Percentiles rank a stretch among this genome's conserved stretches.
Evolutionary conservation across 2,797 vertebrate species (phyloP).

Genomic region (Fringilla coelebs): DNA sequence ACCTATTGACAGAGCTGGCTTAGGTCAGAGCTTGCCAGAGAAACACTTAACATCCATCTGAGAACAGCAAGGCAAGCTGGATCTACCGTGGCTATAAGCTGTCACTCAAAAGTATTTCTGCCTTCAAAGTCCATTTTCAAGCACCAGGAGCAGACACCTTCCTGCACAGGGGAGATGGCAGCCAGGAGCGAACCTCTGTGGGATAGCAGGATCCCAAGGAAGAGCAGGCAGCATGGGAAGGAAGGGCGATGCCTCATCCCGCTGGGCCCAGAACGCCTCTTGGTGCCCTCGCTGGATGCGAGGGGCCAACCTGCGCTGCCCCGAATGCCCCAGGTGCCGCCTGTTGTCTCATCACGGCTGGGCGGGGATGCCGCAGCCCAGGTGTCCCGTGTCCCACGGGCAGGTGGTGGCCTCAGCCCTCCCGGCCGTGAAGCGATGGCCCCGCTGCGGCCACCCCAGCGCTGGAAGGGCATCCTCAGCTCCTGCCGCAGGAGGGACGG

Average conservation of each 20-base stretch:
- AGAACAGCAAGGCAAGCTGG: background rate
- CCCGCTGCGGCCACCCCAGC: background rate
- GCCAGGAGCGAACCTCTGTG: background rate
- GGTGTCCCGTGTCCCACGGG: background rate
- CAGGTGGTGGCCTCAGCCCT: background rate
- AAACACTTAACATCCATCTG: background rate
- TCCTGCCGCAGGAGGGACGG: background rate
- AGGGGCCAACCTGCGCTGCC: background rate
- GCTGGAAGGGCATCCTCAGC: background rate
- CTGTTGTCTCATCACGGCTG: rapidly evolving
- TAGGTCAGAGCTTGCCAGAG: background rate
- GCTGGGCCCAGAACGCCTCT: background rate
- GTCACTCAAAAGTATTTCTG: conserved; percentile 14
- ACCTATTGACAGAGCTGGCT: background rate
- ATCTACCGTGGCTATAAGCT: background rate
- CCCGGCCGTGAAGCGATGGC: rapidly evolving
- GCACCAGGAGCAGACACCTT: background rate
- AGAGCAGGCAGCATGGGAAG: background rate
- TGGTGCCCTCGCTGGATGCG: rapidly evolving
- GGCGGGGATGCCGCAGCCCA: background rate
- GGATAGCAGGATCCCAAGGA: background rate
- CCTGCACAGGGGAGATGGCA: background rate
- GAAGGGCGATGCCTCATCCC: background rate
- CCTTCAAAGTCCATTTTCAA: background rate
- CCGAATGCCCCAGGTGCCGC: rapidly evolving